Base-by-base conservation (phyloP, 2,113 vertebrate species). In the Sialia sialis region DNA sequence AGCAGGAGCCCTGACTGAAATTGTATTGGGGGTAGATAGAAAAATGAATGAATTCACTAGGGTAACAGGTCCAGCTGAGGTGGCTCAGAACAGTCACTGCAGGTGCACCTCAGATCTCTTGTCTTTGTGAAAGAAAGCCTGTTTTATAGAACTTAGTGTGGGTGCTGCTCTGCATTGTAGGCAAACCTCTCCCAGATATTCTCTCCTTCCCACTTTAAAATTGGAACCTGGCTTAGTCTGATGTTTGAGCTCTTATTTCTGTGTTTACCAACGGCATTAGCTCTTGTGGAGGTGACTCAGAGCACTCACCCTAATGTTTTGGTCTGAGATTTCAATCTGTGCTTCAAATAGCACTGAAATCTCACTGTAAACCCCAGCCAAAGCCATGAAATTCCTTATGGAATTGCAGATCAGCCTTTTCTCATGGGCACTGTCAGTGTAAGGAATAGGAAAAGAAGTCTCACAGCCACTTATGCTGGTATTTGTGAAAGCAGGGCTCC, bases 281-380 rank as follows among this genome's bases (percentile, higher is more conserved):
- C n/a, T 5, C 6, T 13, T 44, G 29, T 43, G 49, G 59, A 66
- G 46, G 41, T 7, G 13, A 52, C 74, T 91, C 63, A 66, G 41
- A 60, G 27, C 19, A 27, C 43, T 76, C 0, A 0, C 26, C 16
- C 20, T 78, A 21, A 44, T 26, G 27, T 51, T 83, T 84, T 3
- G 8, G 9, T 64, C 54, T 60, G 58, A 60, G 25, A 52, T 85
- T 72, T 68, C 83, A 79, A 56, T 55, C 44, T 30, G 15, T 12
- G 19, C 64, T 76, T 80, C 55, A 60, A 34, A 44, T n/a, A 70
- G 15, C 52, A 25, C 21, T 17, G 64, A 75, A 75, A 70, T 68
- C 16, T 76, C 52, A 4, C 26, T 72, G 39, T 34, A 89, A 84
- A 89, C 27, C 5, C 16, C 27, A 56, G 52, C 14, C 41, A 83